These are phyloP conservation scores for Eidolon helvum DNA, from an alignment of 2,113 vertebrate genomes.

Conservation along the genomic window DNA sequence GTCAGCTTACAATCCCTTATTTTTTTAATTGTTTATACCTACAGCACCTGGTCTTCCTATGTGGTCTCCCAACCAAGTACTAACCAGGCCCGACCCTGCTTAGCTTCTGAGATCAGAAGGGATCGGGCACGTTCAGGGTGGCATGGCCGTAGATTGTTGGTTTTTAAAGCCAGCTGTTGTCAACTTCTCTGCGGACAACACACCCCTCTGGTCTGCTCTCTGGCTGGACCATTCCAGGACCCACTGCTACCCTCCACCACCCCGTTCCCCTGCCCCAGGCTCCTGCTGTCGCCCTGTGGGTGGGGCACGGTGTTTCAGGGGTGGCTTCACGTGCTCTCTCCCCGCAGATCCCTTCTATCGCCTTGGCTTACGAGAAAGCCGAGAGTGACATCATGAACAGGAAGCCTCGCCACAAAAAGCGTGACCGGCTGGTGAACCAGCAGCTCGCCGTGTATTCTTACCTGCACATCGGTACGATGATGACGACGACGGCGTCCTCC, in stretches of 20 bases:
- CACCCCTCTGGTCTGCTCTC: not conserved
- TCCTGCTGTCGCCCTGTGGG: not conserved
- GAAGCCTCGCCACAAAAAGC: conserved; percentile 86
- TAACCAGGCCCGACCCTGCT: too few species aligned
- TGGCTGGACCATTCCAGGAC: not conserved
- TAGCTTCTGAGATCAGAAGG: too few species aligned
- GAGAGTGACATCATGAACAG: conserved; percentile 89
- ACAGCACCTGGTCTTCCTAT: too few species aligned
- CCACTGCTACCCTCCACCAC: too few species aligned
- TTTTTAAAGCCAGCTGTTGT: not conserved
- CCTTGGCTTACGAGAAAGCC: conserved; percentile 87
- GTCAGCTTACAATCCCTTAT: too few species aligned
- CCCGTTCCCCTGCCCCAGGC: fast-evolving
- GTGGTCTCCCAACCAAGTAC: too few species aligned
- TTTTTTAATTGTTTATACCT: too few species aligned
- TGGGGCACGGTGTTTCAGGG: fast-evolving
- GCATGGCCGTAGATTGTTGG: too few species aligned
- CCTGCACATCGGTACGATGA: conserved; percentile 84
- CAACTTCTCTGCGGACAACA: not conserved
- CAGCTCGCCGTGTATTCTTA: conserved; percentile 86
- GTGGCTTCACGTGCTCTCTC: not conserved
- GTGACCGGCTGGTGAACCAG: conserved; percentile 84
- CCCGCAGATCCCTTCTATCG: conserved; percentile 86
- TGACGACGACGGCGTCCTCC: not conserved
- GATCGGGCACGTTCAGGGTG: too few species aligned